These are phyloP conservation scores for Dermolepida albohirtum DNA, from an alignment of 2,888 invertebrate species.

Conservation along the genomic window DNA sequence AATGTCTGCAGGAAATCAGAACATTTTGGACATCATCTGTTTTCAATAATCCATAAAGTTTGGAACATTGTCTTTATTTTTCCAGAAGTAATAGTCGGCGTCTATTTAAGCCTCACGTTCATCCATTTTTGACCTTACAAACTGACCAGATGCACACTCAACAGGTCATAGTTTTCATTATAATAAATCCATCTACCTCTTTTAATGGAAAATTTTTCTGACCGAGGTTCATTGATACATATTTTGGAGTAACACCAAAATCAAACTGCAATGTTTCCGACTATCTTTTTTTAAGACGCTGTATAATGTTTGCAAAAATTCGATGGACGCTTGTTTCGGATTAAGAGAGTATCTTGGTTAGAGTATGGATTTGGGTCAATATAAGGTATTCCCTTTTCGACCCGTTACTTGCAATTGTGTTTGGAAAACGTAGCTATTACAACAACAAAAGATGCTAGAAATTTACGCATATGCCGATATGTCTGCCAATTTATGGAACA, in stretches of 20 bases:
- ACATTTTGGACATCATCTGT: slow-evolving; percentile 49
- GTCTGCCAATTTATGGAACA: no score
- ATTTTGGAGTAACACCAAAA: slow-evolving; percentile 70
- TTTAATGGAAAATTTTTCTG: slow-evolving; percentile 65
- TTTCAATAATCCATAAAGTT: slow-evolving; percentile 39
- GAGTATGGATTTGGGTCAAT: slow-evolving; percentile 23
- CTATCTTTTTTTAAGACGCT: slow-evolving; percentile 60
- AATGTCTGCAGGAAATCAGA: slow-evolving; percentile 70
- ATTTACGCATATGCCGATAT: no score
- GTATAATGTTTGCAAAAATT: slow-evolving; percentile 17
- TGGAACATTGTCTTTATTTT: slow-evolving; percentile 50
- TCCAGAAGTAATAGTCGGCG: slow-evolving; percentile 48
- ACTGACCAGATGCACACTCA: slow-evolving; percentile 70
- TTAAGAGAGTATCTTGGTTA: slow-evolving; percentile 20
- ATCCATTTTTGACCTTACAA: slow-evolving; percentile 71
- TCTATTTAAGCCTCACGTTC: slow-evolving; percentile 44
- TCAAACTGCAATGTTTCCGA: slow-evolving; percentile 69
- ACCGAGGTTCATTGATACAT: slow-evolving; percentile 73
- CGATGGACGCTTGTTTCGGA: slow-evolving; percentile 14
- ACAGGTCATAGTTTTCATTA: slow-evolving; percentile 69
- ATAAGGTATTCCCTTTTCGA: slow-evolving; percentile 17
- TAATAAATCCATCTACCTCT: slow-evolving; percentile 70
- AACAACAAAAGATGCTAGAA: no score
- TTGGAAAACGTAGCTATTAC: slow-evolving; percentile 25
- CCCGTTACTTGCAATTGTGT: slow-evolving; percentile 23